Conservation (phyloP, 2,797 vertebrate genomes). For the Acropternis orthonyx region DNA sequence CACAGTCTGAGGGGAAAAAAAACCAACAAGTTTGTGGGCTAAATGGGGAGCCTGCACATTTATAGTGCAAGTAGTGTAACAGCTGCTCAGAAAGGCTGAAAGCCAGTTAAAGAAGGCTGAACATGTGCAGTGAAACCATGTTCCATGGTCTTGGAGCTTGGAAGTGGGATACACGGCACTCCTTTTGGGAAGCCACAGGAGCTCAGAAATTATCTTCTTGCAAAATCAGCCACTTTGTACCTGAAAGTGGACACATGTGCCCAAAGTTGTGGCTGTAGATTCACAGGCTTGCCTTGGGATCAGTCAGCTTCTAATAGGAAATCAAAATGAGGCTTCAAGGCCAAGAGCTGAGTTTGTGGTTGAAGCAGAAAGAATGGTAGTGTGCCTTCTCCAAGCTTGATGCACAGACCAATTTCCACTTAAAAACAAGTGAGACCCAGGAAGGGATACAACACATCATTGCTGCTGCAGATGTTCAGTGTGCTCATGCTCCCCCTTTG, state of each 20-base stretch:
- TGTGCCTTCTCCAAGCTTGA: not conserved
- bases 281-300: not conserved
- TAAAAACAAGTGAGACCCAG: not conserved
- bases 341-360: not conserved
- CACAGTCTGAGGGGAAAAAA: not conserved
- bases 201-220: not conserved
- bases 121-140: not conserved
- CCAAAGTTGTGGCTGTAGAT: not conserved
- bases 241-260: not conserved
- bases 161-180: not conserved
- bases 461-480: conserved; percentile 25
- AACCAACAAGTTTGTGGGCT: not conserved
- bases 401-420: not conserved
- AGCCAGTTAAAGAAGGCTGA: not conserved
- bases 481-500: not conserved
- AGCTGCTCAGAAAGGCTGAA: conserved; percentile 17
- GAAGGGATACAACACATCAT: not conserved
- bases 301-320: not conserved
- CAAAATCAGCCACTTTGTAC: not conserved
- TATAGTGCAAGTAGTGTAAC: not conserved
- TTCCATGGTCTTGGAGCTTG: not conserved
- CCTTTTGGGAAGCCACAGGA: not conserved
- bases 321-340: not conserved
- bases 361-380: not conserved
- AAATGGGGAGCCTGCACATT: not conserved